Percentiles rank a stretch among this genome's conserved stretches.
Evolutionary conservation across 1,140 invertebrate genomes (phyloP).

Genomic region (Bombus superbus): DNA sequence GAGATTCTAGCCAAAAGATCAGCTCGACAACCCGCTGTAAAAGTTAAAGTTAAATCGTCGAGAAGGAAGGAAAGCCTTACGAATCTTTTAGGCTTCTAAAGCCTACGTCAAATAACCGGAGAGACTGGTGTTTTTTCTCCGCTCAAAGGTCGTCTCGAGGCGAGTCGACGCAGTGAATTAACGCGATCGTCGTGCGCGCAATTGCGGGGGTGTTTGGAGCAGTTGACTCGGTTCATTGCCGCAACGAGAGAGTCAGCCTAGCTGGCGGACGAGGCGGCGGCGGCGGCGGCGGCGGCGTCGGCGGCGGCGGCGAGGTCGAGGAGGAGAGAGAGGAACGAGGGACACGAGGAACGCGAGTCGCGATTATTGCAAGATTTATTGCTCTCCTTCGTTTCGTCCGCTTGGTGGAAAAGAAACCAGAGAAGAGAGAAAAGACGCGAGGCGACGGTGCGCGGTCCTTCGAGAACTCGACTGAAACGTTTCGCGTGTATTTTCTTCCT

Average conservation of each 20-base stretch:
- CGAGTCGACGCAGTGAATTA: slow-evolving; percentile 45
- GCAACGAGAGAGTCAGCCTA: slow-evolving; percentile 65
- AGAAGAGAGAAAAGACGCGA: background rate
- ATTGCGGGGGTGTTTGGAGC: slow-evolving; percentile 68
- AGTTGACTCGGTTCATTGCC: slow-evolving; percentile 69
- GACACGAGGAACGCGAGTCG: slow-evolving; percentile 34
- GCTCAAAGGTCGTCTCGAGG: slow-evolving; percentile 13
- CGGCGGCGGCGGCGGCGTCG: too few relatives aligned
- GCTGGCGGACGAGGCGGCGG: slow-evolving; percentile 49
- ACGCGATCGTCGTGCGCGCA: slow-evolving; percentile 53
- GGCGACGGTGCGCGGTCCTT: background rate
- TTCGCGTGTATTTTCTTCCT: background rate
- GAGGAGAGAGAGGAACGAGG: background rate
- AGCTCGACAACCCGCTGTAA: too few relatives aligned
- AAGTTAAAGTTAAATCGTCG: too few relatives aligned
- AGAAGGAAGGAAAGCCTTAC: too few relatives aligned
- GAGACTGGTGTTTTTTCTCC: slow-evolving; percentile 8
- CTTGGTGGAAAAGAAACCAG: slow-evolving; percentile 1
- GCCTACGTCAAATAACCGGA: background rate
- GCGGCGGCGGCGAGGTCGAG: background rate
- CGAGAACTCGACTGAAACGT: background rate
- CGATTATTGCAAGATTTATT: slow-evolving; percentile 75
- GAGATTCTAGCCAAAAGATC: too few relatives aligned
- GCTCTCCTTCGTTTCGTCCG: slow-evolving; percentile 67
- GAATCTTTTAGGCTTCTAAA: background rate